Evolutionary conservation across 2,888 invertebrate genomes (phyloP).

Genomic region (Meandrusa payeni): DNA sequence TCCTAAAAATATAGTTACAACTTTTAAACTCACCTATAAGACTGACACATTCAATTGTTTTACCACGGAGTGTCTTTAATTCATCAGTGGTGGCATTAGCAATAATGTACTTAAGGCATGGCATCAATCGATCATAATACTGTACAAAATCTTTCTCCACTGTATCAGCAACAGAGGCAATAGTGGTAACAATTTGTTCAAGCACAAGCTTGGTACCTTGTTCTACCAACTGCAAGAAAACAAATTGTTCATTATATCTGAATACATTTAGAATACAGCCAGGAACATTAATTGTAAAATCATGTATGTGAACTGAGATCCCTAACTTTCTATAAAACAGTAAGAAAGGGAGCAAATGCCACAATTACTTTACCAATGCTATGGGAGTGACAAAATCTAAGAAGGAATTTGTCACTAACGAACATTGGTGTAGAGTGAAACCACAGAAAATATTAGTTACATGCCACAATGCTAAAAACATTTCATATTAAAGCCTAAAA

Average conservation of each 20-base stretch:
- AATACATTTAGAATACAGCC: too few species aligned
- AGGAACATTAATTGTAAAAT: too few species aligned
- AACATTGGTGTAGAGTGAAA: too few species aligned
- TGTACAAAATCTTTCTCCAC: constrained; percentile 97
- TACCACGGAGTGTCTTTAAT: constrained; percentile 95
- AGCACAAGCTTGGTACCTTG: constrained; percentile 97
- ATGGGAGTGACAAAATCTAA: constrained; percentile 67
- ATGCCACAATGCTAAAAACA: too few species aligned
- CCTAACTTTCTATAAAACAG: constrained; percentile 52
- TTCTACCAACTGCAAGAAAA: constrained; percentile 85
- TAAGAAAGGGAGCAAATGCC: constrained; percentile 66
- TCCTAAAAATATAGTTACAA: too few species aligned
- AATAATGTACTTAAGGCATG: constrained; percentile 98
- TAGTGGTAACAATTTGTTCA: constrained; percentile 99
- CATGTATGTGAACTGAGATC: constrained; percentile 73
- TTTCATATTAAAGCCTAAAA: too few species aligned
- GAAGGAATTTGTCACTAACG: constrained; percentile 65
- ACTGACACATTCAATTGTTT: constrained; percentile 99
- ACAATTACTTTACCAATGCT: constrained; percentile 73
- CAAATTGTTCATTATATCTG: too few species aligned
- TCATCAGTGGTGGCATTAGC: constrained; percentile 94
- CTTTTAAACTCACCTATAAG: constrained; percentile 92
- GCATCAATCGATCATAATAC: constrained; percentile 96
- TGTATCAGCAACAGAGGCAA: constrained; percentile 99
- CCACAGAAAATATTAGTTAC: too few species aligned